Percentiles rank a stretch among this genome's conserved stretches.
Evolutionary conservation across 1,140 invertebrate genomes (phyloP).

Genomic region (Conus betulinus): DNA sequence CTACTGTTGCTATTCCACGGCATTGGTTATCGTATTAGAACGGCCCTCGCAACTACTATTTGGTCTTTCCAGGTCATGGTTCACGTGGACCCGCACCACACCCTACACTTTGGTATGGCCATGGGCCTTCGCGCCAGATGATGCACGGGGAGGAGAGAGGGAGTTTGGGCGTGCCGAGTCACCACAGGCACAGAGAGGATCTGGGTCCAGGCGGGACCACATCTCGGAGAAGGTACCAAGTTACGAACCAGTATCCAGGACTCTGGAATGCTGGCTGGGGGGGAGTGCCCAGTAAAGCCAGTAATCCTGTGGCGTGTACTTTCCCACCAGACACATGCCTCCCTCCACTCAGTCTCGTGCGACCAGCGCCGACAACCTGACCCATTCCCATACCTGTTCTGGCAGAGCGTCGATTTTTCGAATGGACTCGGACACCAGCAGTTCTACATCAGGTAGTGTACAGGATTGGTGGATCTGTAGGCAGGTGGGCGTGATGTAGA

Average conservation of each 20-base stretch:
- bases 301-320: slow-evolving; percentile 56
- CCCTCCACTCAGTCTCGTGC: neutral
- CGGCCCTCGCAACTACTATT: neutral
- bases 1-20: neutral
- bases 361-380: slow-evolving; percentile 34
- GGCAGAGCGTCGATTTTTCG: slow-evolving; percentile 6
- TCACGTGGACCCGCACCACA: neutral
- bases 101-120: slow-evolving; percentile 3
- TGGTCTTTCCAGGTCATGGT: neutral
- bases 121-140: neutral
- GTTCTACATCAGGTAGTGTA: slow-evolving; percentile 12
- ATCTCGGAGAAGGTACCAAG: neutral
- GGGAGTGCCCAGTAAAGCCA: slow-evolving; percentile 38
- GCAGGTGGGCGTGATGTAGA: slow-evolving; percentile 2
- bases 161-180: neutral
- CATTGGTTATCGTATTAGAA: neutral
- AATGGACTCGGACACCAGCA: slow-evolving; percentile 19
- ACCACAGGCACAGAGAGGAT: neutral
- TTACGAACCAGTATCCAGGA: slow-evolving; percentile 24
- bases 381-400: neutral
- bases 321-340: slow-evolving; percentile 36
- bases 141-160: neutral
- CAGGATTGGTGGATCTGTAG: neutral
- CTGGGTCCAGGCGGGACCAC: neutral
- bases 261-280: slow-evolving; percentile 25